Conservation (phyloP, 2,888 invertebrate species). For the Pseudeuparius sepicola region DNA sequence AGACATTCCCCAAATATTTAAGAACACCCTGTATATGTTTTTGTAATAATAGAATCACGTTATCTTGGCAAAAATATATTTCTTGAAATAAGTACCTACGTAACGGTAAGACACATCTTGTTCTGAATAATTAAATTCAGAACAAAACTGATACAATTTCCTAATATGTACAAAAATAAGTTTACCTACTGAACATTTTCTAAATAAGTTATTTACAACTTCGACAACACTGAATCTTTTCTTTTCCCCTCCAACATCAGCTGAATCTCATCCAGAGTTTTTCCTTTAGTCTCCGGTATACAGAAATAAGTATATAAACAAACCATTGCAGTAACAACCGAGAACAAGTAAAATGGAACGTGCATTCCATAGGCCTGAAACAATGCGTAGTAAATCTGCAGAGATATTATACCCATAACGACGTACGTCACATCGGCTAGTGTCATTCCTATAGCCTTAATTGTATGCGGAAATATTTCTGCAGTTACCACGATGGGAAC, state of each 20-base stretch:
- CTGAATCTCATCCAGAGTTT: constrained; percentile 31
- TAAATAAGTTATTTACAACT: no score
- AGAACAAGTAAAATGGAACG: constrained; percentile 27
- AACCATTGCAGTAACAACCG: constrained; percentile 22
- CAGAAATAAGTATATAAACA: constrained; percentile 22
- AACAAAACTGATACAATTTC: no score
- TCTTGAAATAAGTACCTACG: no score
- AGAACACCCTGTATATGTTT: no score
- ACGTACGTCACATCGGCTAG: constrained; percentile 26
- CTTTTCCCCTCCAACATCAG: constrained; percentile 27
- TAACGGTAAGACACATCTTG: no score
- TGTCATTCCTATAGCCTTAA: constrained; percentile 33
- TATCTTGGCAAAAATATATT: no score
- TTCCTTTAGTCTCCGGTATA: constrained; percentile 32
- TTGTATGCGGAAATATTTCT: constrained; percentile 34
- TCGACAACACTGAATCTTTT: constrained; percentile 6
- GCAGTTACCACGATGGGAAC: constrained; percentile 35
- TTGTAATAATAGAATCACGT: no score
- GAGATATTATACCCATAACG: constrained; percentile 23
- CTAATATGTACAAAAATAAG: no score
- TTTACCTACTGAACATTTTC: no score
- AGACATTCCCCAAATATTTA: no score
- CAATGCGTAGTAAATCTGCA: constrained; percentile 25
- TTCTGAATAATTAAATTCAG: no score
- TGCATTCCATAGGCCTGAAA: constrained; percentile 23